A percentile compares a stretch with the other conserved stretches of the same genome.
phyloP scores from a whole-genome alignment of 2,113 vertebrate species.

The Myotis brandtii region DNA sequence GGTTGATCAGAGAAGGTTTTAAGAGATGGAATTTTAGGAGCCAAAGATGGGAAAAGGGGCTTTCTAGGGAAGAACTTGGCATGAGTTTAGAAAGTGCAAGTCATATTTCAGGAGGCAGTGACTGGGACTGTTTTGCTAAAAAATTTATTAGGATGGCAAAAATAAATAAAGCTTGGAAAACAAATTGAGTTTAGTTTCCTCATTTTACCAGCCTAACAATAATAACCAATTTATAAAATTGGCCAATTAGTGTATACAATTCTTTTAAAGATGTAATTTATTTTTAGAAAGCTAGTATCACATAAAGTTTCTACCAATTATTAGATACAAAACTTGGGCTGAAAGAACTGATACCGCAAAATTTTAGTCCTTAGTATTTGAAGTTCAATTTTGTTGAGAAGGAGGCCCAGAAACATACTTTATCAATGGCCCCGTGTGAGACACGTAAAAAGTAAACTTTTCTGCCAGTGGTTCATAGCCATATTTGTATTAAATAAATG shows the following conservation, averaged over 20 bases:
- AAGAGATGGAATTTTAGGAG: constrained; percentile 19
- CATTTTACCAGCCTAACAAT: background rate
- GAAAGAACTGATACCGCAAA: background rate
- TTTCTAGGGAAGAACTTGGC: background rate
- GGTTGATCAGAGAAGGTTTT: background rate
- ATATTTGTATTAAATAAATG: background rate
- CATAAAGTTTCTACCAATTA: background rate
- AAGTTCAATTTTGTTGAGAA: background rate
- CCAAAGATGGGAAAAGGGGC: background rate
- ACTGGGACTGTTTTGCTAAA: background rate
- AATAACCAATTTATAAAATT: background rate
- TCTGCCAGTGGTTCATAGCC: background rate
- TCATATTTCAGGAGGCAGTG: background rate
- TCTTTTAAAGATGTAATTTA: background rate
- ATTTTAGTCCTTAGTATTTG: background rate
- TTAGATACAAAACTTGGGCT: background rate
- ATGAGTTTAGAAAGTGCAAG: background rate
- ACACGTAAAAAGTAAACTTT: background rate
- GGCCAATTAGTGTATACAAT: background rate
- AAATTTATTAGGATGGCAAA: background rate
- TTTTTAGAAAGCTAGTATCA: background rate
- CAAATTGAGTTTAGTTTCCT: background rate
- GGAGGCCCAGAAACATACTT: background rate
- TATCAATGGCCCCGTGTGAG: background rate
- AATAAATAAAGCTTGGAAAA: background rate